Evolutionary conservation across 2,113 vertebrate species (phyloP).

Genomic region (Fulmarus glacialis): DNA sequence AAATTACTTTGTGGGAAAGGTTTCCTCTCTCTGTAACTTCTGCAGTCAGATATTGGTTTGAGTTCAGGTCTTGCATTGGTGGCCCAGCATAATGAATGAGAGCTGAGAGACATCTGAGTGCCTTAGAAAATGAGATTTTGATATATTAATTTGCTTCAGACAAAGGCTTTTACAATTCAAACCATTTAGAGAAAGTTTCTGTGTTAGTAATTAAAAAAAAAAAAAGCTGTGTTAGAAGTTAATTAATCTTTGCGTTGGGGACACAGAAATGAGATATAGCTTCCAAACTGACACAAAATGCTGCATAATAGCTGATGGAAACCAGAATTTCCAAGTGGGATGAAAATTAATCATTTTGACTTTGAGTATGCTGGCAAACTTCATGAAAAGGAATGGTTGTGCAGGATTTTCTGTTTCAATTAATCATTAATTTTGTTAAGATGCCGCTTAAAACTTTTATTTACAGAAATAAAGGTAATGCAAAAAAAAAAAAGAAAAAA

Average conservation of each 20-base stretch:
- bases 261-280: neutral
- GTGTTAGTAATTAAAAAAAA: neutral
- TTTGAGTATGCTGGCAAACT: neutral
- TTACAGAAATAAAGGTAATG: neutral
- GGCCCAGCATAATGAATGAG: neutral
- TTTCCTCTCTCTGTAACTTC: neutral
- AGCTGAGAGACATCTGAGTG: neutral
- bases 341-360: neutral
- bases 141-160: neutral
- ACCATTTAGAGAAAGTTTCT: neutral
- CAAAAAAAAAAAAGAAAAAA: neutral
- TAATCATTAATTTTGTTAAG: neutral
- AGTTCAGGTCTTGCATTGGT: neutral
- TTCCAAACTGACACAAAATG: neutral
- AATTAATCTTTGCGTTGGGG: neutral
- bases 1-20: neutral
- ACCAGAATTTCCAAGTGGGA: neutral
- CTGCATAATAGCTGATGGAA: neutral
- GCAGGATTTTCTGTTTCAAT: neutral
- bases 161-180: neutral
- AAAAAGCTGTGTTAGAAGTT: neutral
- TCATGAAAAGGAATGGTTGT: neutral
- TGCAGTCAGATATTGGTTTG: neutral
- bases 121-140: neutral
- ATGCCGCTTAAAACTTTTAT: neutral